Evolutionary conservation across 2,888 invertebrate species (phyloP), one percentile per base, ranked within the genome.

Genomic region (Escarpia spicata): DNA sequence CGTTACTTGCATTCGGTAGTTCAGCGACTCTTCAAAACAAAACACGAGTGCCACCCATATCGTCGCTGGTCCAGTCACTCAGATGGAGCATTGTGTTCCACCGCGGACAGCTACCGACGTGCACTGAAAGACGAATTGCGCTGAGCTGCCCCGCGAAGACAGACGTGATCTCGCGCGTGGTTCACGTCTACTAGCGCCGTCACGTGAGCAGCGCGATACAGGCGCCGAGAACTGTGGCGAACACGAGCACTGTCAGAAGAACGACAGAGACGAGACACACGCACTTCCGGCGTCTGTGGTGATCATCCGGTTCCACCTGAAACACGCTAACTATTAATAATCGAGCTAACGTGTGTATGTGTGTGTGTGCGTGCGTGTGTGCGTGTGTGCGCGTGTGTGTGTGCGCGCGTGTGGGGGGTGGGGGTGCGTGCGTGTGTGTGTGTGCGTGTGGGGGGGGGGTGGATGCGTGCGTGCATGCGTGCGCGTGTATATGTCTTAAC

Each of bases 191-290:
- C 15, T 31, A 0, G 89, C 19, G 31, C 45, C n/a, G 91, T 52
- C 45, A 91, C 37, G 91, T 26, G 91, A 92, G 89, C 89, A 92
- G 45, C 15, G 92, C 91, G 37, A 92, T 91, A 37, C 92, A 92
- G n/a, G 91, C 91, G n/a, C 92, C 92, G 0, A 91, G 75, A 26
- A 91, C 91, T 19, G 92, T 91, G 52, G 91, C 91, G 43, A 91
- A 43, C 8, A 75, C 91, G 43, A 92, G 75, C 19, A 92, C 91
- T 4, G 89, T 75, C 15, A 92, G 26, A 31, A 92, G 91, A 12
- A 75, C 58, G 37, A 91, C n/a, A 0, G 60, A 75, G 26, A 92
- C 75, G 19, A 92, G 52, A 31, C 92, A 92, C 3, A 58, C 91
- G 37, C 60, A 92, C 89, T 89, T 31, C 43, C 92, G 58, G 19